Base-by-base conservation (phyloP, 1,140 invertebrate species). In the Aphaenogaster rudis region DNA sequence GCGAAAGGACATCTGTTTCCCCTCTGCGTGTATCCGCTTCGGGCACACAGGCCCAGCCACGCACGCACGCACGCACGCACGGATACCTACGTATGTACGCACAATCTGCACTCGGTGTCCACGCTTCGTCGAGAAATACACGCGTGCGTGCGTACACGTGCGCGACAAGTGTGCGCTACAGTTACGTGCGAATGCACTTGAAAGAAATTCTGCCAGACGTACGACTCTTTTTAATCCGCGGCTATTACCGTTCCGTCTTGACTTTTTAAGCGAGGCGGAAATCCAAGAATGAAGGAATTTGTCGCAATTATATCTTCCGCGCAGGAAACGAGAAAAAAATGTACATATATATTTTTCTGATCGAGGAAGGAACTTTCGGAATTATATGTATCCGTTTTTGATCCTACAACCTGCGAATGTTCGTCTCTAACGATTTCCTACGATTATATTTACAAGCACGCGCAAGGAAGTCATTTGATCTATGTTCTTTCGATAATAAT, bases 1-100 rank as follows among this genome's bases (percentile, higher is more conserved):
- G 90, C 82, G 92, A 92, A 91, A 91, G 86, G 86, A 91, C 91
- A 92, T 91, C 90, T 91, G 90, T 91, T 91, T 88, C 76, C 85
- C 71, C 86, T 71, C 54, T 59, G 59, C 57, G 36, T 59, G 71
- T 79, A 52, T 64, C 72, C 74, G 82, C 42, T 74, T 74, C 59
- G 21, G 28, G 15, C 48, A 45, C 50, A 71, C 39, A 11, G 17
- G 7, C 21, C 28, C 5, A 28, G 6, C 0, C 11, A n/a, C 15
- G 39, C 28, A 57, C 7, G 28, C 11, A 45, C 13, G 17, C 52
- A 50, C 13, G 17, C 52, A 50, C 15, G 15, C 17, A 36, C 39
- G n/a, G 69, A 28, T 28, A 28, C 28, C 28, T n/a, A 52, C 17
- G 9, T 13, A 21, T 5, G n/a, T 39, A 72, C 28, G 45, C 28